phyloP scores from a whole-genome alignment of 2,113 vertebrate genomes.

The Dipodomys spectabilis region DNA sequence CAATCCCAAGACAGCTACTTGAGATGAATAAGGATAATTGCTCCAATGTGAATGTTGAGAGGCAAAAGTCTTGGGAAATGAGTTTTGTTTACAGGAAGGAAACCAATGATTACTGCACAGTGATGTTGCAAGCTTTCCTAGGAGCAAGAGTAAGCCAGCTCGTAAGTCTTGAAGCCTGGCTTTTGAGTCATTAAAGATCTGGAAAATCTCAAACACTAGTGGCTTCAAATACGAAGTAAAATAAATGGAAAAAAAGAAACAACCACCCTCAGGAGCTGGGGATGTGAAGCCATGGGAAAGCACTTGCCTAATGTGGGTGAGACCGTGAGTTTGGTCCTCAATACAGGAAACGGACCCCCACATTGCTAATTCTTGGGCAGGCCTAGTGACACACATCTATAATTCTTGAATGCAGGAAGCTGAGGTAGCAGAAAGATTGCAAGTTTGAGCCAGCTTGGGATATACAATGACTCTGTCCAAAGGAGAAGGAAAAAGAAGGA shows the following conservation, averaged over 20 bases:
- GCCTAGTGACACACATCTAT: neutral
- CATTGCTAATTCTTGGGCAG: neutral
- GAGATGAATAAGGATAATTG: constrained; percentile 48
- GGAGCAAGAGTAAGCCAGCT: neutral
- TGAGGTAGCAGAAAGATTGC: neutral
- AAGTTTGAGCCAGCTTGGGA: neutral
- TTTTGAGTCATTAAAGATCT: neutral
- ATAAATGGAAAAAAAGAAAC: neutral
- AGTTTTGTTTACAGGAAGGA: constrained; percentile 38
- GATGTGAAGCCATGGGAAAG: neutral
- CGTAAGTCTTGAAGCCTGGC: neutral
- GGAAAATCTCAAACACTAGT: neutral
- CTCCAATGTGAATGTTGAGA: neutral
- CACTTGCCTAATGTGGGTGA: neutral
- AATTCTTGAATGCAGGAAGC: neutral
- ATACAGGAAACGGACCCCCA: too few relatives aligned
- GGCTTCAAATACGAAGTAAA: neutral
- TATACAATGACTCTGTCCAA: neutral
- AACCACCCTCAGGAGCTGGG: neutral
- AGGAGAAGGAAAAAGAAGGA: too few relatives aligned
- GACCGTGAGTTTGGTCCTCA: neutral
- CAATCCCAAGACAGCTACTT: constrained; percentile 39
- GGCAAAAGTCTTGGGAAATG: constrained; percentile 30
- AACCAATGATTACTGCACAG: neutral
- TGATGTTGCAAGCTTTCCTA: neutral